Percentiles rank a stretch among this genome's conserved stretches.
Evolutionary conservation across 1,140 invertebrate genomes (phyloP).

Genomic region (Magallana angulata): DNA sequence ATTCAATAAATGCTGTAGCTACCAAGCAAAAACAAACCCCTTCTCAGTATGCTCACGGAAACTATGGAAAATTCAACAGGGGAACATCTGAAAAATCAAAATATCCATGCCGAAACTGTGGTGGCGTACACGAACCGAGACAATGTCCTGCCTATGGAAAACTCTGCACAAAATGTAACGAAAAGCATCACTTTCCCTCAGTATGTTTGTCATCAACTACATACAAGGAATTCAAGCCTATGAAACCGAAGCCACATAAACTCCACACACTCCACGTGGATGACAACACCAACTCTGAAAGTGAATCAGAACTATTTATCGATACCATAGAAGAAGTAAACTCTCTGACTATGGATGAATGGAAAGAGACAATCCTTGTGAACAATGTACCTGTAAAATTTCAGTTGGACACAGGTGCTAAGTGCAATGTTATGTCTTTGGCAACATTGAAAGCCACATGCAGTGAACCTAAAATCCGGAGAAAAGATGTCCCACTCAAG

Average conservation of each 20-base stretch:
- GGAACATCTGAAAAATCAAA: not conserved
- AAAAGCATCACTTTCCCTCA: slow-evolving; percentile 5
- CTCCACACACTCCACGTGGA: no score
- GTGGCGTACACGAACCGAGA: not conserved
- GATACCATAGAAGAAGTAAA: not conserved
- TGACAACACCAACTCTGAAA: not conserved
- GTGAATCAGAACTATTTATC: not conserved
- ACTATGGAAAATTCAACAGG: not conserved
- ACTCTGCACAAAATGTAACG: not conserved
- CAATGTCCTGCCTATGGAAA: slow-evolving; percentile 31
- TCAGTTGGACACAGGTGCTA: slow-evolving; percentile 47
- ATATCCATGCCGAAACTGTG: slow-evolving; percentile 32
- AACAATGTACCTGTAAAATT: not conserved
- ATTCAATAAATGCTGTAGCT: not conserved
- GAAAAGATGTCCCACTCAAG: not conserved
- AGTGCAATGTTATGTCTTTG: slow-evolving; percentile 35
- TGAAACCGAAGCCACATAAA: not conserved
- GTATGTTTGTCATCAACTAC: not conserved
- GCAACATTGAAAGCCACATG: not conserved
- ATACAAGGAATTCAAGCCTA: not conserved
- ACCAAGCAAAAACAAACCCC: not conserved
- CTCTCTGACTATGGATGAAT: not conserved
- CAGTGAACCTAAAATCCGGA: not conserved
- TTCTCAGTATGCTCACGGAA: not conserved
- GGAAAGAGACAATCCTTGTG: not conserved